Conservation (phyloP, 2,113 vertebrate species). For the Zosterops borbonicus region DNA sequence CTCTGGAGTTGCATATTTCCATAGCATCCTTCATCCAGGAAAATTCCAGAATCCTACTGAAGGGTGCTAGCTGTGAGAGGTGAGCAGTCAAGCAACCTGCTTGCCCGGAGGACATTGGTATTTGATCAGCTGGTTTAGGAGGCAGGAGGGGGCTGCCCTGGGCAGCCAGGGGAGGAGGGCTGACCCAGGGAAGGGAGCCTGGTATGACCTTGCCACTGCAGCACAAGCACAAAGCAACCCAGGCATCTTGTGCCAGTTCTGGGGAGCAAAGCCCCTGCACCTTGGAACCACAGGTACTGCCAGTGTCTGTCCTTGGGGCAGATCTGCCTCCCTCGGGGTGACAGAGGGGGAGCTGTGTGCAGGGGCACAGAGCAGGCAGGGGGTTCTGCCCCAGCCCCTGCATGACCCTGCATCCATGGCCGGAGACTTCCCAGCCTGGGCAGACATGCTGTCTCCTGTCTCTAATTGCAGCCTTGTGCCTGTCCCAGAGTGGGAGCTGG, state of each 20-base stretch:
- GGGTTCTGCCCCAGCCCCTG: not conserved
- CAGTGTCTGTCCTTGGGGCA: rapidly evolving
- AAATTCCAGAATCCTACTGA: not conserved
- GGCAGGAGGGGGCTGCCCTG: not conserved
- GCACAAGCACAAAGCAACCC: rapidly evolving
- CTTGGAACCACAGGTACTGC: rapidly evolving
- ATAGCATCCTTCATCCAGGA: not conserved
- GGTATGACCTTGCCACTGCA: rapidly evolving
- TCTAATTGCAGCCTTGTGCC: slow-evolving; percentile 29
- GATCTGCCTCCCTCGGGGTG: not conserved
- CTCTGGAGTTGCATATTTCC: not conserved
- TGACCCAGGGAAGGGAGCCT: not conserved
- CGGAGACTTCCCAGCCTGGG: not conserved
- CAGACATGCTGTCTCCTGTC: slow-evolving; percentile 26
- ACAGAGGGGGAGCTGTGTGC: rapidly evolving
- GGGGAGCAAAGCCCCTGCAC: not conserved
- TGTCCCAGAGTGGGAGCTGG: not conserved
- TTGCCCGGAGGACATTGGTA: not conserved
- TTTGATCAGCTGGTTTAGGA: not conserved
- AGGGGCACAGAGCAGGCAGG: not conserved
- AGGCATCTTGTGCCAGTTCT: rapidly evolving
- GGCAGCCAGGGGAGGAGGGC: not conserved
- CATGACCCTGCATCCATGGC: rapidly evolving
- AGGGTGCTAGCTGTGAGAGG: not conserved
- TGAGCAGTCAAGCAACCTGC: rapidly evolving